These are phyloP conservation scores for Neomonachus schauinslandi DNA, from an alignment of 2,113 vertebrate species.

Conservation along the genomic window DNA sequence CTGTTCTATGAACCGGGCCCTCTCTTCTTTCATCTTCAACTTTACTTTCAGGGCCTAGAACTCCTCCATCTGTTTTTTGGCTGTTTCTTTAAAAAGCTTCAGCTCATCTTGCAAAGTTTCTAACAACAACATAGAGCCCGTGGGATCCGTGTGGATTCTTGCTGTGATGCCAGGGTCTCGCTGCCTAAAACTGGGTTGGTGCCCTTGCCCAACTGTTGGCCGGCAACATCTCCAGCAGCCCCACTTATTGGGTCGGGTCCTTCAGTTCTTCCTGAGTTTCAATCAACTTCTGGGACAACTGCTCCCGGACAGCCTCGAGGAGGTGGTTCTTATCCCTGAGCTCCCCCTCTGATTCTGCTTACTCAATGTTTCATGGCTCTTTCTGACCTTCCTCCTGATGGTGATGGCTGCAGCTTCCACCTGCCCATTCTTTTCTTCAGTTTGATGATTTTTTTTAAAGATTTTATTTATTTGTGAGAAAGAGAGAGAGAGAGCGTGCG, in stretches of 20 bases:
- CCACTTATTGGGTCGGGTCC: constrained; percentile 81
- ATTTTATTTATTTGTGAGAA: background rate
- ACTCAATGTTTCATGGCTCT: constrained; percentile 71
- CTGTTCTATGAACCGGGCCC: constrained; percentile 73
- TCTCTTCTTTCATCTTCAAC: constrained; percentile 75
- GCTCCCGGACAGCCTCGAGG: constrained; percentile 82
- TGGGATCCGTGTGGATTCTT: constrained; percentile 49
- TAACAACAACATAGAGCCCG: constrained; percentile 79
- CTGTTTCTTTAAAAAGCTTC: constrained; percentile 80
- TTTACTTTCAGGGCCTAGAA: constrained; percentile 81
- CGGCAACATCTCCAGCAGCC: constrained; percentile 82
- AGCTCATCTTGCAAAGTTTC: constrained; percentile 82
- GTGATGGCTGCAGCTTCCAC: constrained; percentile 59
- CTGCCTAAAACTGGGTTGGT: constrained; percentile 81
- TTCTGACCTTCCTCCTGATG: constrained; percentile 67
- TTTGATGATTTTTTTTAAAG: constrained; percentile 55
- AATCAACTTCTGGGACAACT: constrained; percentile 78
- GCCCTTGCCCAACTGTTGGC: constrained; percentile 81
- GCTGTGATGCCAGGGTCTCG: constrained; percentile 66
- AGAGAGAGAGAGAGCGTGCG: background rate
- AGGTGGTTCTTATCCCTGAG: constrained; percentile 84
- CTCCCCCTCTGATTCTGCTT: constrained; percentile 83
- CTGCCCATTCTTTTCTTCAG: constrained; percentile 75
- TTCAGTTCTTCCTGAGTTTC: constrained; percentile 78
- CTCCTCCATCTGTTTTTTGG: constrained; percentile 78